phyloP scores from a whole-genome alignment of 2,888 invertebrate species.

The Drosophila neotestacea region DNA sequence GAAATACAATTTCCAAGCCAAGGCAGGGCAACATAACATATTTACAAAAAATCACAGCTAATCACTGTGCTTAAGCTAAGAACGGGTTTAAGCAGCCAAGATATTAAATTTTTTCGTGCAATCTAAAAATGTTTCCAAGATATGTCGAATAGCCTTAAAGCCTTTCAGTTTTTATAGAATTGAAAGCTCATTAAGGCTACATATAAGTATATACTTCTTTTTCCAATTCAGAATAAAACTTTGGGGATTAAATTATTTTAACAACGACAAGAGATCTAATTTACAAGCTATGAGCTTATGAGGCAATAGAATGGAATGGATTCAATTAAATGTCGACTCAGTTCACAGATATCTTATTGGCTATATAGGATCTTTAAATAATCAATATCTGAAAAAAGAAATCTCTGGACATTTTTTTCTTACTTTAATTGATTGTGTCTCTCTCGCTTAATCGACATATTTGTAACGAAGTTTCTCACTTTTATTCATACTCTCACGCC shows the following conservation, averaged over 20 bases:
- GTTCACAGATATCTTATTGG: not conserved
- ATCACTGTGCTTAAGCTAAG: conserved; percentile 1
- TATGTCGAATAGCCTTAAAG: too few relatives aligned
- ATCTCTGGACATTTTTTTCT: too few relatives aligned
- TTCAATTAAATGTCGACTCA: not conserved
- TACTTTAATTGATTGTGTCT: not conserved
- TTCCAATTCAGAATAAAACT: too few relatives aligned
- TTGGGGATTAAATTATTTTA: too few relatives aligned
- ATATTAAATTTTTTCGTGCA: not conserved
- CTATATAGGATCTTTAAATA: not conserved
- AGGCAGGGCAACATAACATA: not conserved
- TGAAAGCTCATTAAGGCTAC: too few relatives aligned
- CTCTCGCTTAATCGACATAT: conserved; percentile 14
- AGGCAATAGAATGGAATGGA: not conserved
- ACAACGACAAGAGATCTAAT: too few relatives aligned
- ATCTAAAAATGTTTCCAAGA: too few relatives aligned
- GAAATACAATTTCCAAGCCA: not conserved
- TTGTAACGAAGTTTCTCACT: conserved; percentile 12
- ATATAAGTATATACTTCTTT: too few relatives aligned
- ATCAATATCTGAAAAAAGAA: not conserved
- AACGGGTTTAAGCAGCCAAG: not conserved
- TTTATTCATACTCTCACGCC: conserved; percentile 26
- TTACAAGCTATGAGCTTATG: too few relatives aligned
- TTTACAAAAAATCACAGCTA: not conserved
- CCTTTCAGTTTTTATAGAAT: too few relatives aligned